Evolutionary conservation across 2,113 vertebrate genomes (phyloP).

Genomic region (Euleptes europaea): DNA sequence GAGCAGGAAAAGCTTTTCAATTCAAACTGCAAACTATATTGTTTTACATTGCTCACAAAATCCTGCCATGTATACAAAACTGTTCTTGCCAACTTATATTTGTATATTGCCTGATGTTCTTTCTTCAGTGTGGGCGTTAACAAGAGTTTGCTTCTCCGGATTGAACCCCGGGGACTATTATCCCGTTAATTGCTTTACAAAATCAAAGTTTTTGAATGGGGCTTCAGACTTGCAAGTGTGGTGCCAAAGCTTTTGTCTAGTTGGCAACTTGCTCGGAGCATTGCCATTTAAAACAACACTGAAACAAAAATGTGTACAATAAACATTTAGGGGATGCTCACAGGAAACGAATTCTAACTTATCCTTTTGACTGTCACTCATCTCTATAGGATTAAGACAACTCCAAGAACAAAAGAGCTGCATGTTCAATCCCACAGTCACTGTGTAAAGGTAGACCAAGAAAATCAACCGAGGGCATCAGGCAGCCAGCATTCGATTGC

Average conservation of each 20-base stretch:
- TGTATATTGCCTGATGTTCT: not conserved
- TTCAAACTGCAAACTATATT: not conserved
- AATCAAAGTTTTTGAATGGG: not conserved
- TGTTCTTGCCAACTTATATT: not conserved
- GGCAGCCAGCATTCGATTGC: not conserved
- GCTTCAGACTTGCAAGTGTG: not conserved
- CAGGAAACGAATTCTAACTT: not conserved
- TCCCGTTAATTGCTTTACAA: not conserved
- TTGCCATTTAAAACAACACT: slow-evolving; percentile 1
- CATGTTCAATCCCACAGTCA: not conserved
- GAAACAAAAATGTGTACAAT: not conserved
- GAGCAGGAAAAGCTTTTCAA: not conserved
- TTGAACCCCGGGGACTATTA: not conserved
- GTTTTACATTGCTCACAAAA: not conserved
- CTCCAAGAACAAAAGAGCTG: not conserved
- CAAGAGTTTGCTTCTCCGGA: not conserved
- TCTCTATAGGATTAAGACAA: not conserved
- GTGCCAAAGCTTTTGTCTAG: slow-evolving; percentile 2
- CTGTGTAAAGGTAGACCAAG: not conserved
- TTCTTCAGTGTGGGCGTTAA: not conserved
- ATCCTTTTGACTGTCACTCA: slow-evolving; percentile 4
- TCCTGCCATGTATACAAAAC: not conserved
- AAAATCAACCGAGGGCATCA: not conserved
- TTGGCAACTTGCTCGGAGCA: not conserved
- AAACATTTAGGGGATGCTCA: not conserved